phyloP scores from a whole-genome alignment of 2,888 invertebrate genomes.

The Antheraea yamamai region DNA sequence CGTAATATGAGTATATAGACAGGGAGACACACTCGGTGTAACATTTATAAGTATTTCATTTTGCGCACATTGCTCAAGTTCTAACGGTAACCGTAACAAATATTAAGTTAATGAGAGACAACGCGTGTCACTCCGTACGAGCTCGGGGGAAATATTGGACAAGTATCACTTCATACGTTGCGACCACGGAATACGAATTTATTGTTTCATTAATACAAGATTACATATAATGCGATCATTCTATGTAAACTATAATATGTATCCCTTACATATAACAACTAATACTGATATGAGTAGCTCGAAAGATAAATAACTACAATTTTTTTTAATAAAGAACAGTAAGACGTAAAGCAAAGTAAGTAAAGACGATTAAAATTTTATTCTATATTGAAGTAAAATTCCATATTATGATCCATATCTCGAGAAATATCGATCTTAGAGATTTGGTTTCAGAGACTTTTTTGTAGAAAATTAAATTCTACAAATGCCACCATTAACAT shows the following conservation, averaged over 20 bases:
- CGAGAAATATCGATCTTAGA: too few relatives aligned
- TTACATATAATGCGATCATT: conserved; percentile 44
- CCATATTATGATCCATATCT: too few relatives aligned
- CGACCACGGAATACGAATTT: conserved; percentile 62
- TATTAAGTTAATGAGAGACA: conserved; percentile 79
- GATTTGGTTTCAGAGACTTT: too few relatives aligned
- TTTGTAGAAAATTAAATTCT: too few relatives aligned
- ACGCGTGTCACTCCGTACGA: conserved; percentile 57
- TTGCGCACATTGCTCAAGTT: conserved; percentile 66
- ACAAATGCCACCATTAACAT: too few relatives aligned
- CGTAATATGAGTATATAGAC: background rate
- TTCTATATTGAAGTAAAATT: too few relatives aligned
- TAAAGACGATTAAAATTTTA: too few relatives aligned
- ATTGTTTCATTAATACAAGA: conserved; percentile 72
- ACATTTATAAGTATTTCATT: conserved; percentile 58
- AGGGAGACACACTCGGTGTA: background rate
- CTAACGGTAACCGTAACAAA: conserved; percentile 54
- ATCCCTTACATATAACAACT: too few relatives aligned
- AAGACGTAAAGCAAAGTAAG: too few relatives aligned
- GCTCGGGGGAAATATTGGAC: conserved; percentile 53
- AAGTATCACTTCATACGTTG: conserved; percentile 36
- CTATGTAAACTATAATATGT: background rate
- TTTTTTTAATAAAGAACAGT: too few relatives aligned
- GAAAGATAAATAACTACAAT: too few relatives aligned
- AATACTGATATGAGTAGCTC: too few relatives aligned